Evolutionary conservation across 2,113 vertebrate species (phyloP).

Genomic region (Campylomormyrus numenius): DNA sequence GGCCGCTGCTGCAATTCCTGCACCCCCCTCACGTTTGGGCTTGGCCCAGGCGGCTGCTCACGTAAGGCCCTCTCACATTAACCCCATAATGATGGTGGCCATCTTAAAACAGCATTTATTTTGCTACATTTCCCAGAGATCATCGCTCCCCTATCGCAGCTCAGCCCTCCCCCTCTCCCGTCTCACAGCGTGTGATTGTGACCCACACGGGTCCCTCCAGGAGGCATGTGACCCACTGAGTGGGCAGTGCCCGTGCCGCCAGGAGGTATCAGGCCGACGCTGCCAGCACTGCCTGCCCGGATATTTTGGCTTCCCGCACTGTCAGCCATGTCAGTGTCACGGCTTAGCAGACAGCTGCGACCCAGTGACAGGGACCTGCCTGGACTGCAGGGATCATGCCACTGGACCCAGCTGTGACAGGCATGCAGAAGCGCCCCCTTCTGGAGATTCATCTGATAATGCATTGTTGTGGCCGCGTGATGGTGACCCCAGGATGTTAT

Average conservation of each 20-base stretch:
- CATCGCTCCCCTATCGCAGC: background rate
- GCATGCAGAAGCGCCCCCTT: conserved; percentile 29
- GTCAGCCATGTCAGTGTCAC: conserved; percentile 66
- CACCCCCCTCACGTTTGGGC: conserved; percentile 60
- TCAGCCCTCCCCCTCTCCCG: conserved; percentile 17
- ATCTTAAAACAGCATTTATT: background rate
- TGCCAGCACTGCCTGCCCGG: conserved; percentile 65
- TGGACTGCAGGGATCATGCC: conserved; percentile 57
- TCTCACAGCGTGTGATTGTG: conserved; percentile 68
- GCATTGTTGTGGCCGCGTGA: background rate
- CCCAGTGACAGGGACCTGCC: conserved; percentile 57
- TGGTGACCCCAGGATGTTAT: background rate
- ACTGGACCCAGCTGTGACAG: conserved; percentile 67
- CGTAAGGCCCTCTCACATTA: conserved; percentile 43
- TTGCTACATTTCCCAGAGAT: background rate
- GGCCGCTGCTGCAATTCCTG: conserved; percentile 75
- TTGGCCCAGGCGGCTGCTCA: conserved; percentile 68
- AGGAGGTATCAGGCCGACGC: conserved; percentile 49
- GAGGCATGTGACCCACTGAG: conserved; percentile 66
- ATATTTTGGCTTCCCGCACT: conserved; percentile 72
- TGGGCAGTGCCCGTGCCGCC: conserved; percentile 70
- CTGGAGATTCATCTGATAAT: background rate
- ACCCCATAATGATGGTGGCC: background rate
- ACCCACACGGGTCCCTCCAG: conserved; percentile 62
- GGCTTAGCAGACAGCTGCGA: conserved; percentile 65